Percentiles rank a stretch among this genome's conserved stretches.
These are phyloP conservation scores for Tachycineta bicolor DNA, from an alignment of 2,113 vertebrate species.

Conservation along the genomic window DNA sequence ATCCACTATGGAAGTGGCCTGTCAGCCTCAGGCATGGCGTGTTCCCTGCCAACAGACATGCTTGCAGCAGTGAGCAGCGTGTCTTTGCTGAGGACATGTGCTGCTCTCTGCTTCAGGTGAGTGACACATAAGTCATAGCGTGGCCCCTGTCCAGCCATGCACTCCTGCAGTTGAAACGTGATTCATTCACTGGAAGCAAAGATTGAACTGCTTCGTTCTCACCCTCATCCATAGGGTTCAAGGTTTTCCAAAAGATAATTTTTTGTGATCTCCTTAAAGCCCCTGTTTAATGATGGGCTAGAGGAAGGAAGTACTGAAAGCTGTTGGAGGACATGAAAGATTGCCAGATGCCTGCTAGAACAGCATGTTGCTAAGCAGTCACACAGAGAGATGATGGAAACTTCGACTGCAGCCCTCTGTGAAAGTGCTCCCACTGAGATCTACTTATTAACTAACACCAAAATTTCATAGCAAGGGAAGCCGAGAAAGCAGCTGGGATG, in stretches of 20 bases:
- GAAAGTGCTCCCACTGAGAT: constrained; percentile 35
- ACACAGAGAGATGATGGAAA: neutral
- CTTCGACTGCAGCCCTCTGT: neutral
- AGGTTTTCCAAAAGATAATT: neutral
- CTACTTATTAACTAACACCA: neutral
- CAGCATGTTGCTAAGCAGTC: constrained; percentile 2
- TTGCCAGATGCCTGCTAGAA: constrained; percentile 38
- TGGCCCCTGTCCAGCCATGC: neutral
- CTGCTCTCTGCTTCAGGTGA: neutral
- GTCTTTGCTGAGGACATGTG: neutral
- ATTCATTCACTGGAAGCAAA: neutral
- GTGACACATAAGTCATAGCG: neutral
- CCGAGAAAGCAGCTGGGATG: neutral
- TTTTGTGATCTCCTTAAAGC: neutral
- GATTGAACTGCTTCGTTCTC: neutral
- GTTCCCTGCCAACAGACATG: neutral
- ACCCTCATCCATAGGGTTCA: neutral
- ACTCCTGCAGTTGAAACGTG: neutral
- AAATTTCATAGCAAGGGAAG: neutral
- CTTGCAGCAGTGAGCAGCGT: neutral
- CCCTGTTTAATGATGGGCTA: neutral
- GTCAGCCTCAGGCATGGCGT: neutral
- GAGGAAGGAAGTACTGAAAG: constrained; percentile 6
- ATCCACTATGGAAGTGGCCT: neutral
- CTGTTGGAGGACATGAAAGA: neutral